Evolutionary conservation across 2,797 vertebrate genomes (phyloP).

Genomic region (Scomberomorus guttatus): DNA sequence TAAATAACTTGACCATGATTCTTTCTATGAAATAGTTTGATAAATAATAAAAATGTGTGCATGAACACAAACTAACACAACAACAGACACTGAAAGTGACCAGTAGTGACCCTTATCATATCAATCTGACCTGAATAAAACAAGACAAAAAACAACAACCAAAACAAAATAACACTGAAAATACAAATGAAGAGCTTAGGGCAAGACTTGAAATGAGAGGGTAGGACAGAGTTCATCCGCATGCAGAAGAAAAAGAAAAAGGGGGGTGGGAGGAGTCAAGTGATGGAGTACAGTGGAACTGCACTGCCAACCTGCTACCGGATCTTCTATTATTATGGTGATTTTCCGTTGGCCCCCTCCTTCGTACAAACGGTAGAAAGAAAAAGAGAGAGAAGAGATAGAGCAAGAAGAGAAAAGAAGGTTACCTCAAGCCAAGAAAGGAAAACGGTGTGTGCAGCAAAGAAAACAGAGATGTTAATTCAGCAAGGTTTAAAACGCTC

Average conservation of each 20-base stretch:
- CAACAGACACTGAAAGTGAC: constrained; percentile 11
- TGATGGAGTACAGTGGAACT: constrained; percentile 80
- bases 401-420: constrained; percentile 56
- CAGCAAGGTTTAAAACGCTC: background rate
- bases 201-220: constrained; percentile 51
- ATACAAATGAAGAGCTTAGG: constrained; percentile 38
- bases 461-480: constrained; percentile 34
- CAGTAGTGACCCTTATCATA: constrained; percentile 1
- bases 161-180: constrained; percentile 14
- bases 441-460: constrained; percentile 43
- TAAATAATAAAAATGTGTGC: constrained; percentile 24
- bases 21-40: constrained; percentile 16
- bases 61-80: constrained; percentile 12
- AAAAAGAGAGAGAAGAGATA: constrained; percentile 60
- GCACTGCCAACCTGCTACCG: constrained; percentile 95
- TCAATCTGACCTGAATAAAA: constrained; percentile 23
- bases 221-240: constrained; percentile 40
- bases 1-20: background rate
- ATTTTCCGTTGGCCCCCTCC: constrained; percentile 95
- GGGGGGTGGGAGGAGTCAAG: constrained; percentile 25
- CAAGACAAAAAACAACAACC: background rate
- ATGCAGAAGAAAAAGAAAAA: constrained; percentile 59
- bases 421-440: constrained; percentile 53
- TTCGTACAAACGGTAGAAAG: constrained; percentile 73
- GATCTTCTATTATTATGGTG: constrained; percentile 99